Evolutionary conservation across 2,797 vertebrate species (phyloP), one percentile per base, ranked within the genome.

Genomic region (Acanthopagrus latus): DNA sequence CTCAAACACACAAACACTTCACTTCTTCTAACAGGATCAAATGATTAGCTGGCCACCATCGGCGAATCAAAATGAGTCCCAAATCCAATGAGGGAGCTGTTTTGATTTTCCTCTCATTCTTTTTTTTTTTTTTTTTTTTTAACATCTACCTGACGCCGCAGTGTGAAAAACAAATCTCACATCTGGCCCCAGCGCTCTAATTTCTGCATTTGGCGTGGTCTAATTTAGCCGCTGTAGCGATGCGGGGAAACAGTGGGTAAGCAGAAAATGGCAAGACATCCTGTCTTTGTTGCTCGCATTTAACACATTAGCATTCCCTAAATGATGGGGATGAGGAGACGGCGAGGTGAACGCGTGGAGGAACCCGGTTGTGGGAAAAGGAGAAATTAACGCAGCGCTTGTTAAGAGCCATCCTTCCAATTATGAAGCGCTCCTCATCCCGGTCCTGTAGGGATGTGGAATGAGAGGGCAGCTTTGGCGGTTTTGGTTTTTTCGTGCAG

Each of bases 31-130:
- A 95, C 90, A 90, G 93, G 93, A 95, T 95, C 93, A 95, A 94
- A 94, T 94, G 94, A 95, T 95, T 95, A 96, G 92, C 85, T 80
- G 83, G 90, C 88, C 91, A 90, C 92, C 91, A 90, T 93, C 92
- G 90, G 92, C 86, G 88, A 93, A 93, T 94, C 94, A 89, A 88
- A 95, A 92, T 84, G 78, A 92, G 86, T 86, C 83, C 83, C 81
- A 92, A 93, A 94, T 94, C 92, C 90, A 93, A 92, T 78, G 73
- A 88, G 82, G 78, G 84, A 81, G 83, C 88, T 67, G 86, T 93
- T 94, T 90, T 74, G 84, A 90, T 90, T 87, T 86, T 89, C 69
- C 43, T 74, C 76, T 73, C 59, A 65, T 85, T 67, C 11, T 21
- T 13, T 38, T 38, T 18, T 54, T 12, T 18, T 47, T 57, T 46